Evolutionary conservation across 1,140 invertebrate species (phyloP), one percentile per base, ranked within the genome.

Genomic region (Brachionus paranguensis): DNA sequence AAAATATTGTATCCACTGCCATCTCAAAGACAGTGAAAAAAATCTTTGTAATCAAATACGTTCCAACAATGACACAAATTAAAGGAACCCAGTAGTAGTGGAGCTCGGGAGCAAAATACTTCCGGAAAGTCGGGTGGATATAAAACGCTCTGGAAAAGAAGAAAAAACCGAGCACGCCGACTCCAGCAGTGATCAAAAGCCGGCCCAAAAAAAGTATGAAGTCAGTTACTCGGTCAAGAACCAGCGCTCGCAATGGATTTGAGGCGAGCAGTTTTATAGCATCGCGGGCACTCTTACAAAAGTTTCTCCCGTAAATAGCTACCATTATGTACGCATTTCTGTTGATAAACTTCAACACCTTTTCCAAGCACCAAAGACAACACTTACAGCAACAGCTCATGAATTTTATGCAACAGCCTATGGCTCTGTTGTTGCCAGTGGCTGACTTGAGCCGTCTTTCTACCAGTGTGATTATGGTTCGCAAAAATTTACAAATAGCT

Each of bases 11-110:
- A 87, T 98, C 95, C 2, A 98, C 94, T 8, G 95, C 96, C 93
- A 96, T 96, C 0, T 93, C 92, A 88, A 97, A 97, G 0, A 98
- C 96, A 85, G 92, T 92, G 89, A 99, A 99, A 91, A 98, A 98
- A 72, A 94, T 91, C n/a, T 92, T 92, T 33, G 94, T 92, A 47
- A 97, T 94, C 53, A 97, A 91, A 86, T 92, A 93, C 0, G 91
- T 91, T 41, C 47, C 53, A 64, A 84, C 41, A 14, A 84, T 84
- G 29, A 84, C 60, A 45, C 60, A 53, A 10, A 84, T 33, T 11
- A 84, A 17, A 7, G 83, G 83, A 29, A 60, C 53, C 65, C 65
- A 84, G 29, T 72, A 76, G 70, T 84, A 84, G 53, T 60, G 65
- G 4, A 84, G 20, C 20, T 84, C 83, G 12, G 83, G 83, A 7